Base-by-base conservation (phyloP, 2,888 invertebrate genomes). In the Drosophila ezoana region DNA sequence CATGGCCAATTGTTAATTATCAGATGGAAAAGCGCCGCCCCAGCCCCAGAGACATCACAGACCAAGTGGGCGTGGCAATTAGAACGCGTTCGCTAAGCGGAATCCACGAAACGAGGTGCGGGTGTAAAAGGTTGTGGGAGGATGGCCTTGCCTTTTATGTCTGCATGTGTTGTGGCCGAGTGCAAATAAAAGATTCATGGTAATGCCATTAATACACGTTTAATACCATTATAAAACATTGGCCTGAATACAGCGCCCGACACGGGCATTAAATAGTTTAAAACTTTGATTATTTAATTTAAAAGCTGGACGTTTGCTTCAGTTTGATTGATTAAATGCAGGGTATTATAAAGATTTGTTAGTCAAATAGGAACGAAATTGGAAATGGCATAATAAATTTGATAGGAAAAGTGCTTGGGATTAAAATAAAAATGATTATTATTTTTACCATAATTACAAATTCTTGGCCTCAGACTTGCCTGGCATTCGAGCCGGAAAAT, bases 181-280 rank as follows among this genome's bases (percentile, higher is more conserved):
- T 61, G 68, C 68, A 75, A 86, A 84, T 77, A 79, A 78, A 71
- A 79, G 81, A 87, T 89, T 89, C 83, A 76, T 79, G 81, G 61
- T 73, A 86, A 86, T 81, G 68, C 79, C 78, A 74, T 81, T 87
- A 87, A 88, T 67, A 57, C 78, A 66, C 68, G 60, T 61, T 78
- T 89, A 86, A 88, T 73, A 69, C 77, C 63, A 60, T 71, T 76
- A 74, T 79, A 82, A 75, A 87, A 79, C 70, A 56, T 75, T 81
- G 74, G 62, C 70, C 75, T 57, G 13, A 44, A 64, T 48, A 23
- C 35, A 45, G 20, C 35, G 14, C 6, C 11, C 16, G 44, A 43
- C 41, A 56, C 11, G 8, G 60, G 37, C 64, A 51, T 68, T 61
- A 49, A 64, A 51, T 45, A 33, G 43, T 45, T 53, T 18, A 33